A percentile compares a stretch with the other conserved stretches of the same genome.
phyloP scores from a whole-genome alignment of 2,113 vertebrate genomes.

The Trogon melanurus region DNA sequence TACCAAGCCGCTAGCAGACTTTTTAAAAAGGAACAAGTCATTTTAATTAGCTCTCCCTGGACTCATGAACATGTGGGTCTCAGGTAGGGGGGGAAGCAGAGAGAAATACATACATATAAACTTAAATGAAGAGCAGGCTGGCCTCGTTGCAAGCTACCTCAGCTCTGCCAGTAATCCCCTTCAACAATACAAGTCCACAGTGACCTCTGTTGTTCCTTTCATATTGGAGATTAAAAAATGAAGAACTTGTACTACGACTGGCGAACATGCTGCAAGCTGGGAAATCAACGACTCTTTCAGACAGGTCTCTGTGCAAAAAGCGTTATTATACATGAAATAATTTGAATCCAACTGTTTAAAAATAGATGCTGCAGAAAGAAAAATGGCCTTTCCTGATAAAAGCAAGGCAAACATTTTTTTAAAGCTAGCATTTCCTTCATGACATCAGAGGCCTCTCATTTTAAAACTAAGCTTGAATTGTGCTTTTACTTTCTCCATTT shows the following conservation, averaged over 20 bases:
- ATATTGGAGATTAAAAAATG: slow-evolving; percentile 44
- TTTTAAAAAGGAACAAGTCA: slow-evolving; percentile 4
- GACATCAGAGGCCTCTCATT: not conserved
- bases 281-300: slow-evolving; percentile 39
- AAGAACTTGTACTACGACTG: not conserved
- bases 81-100: not conserved
- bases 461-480: not conserved
- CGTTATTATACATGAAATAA: not conserved
- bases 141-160: not conserved
- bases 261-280: not conserved
- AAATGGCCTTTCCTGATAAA: not conserved
- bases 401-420: not conserved
- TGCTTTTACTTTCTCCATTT: not conserved
- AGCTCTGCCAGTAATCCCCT: slow-evolving; percentile 2
- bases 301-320: not conserved
- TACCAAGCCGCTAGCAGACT: not conserved
- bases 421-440: not conserved
- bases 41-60: slow-evolving; percentile 62
- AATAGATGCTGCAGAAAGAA: not conserved
- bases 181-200: slow-evolving; percentile 49
- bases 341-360: slow-evolving; percentile 23
- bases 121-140: slow-evolving; percentile 32
- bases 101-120: slow-evolving; percentile 35
- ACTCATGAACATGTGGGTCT: not conserved
- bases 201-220: slow-evolving; percentile 63